These are phyloP conservation scores for Zosterops borbonicus DNA, from an alignment of 2,113 vertebrate genomes.

Conservation along the genomic window DNA sequence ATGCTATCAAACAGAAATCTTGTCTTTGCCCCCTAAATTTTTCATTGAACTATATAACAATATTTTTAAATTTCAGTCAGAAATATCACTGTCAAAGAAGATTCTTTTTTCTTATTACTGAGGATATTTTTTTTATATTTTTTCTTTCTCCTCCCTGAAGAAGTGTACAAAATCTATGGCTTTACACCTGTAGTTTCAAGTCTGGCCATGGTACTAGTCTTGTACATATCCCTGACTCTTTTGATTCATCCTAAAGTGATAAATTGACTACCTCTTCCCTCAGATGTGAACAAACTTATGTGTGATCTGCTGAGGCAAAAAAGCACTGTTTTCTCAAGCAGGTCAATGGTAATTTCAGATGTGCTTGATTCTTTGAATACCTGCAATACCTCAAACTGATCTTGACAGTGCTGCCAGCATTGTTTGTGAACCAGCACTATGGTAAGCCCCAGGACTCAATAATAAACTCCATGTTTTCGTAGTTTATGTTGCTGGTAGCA, in stretches of 20 bases:
- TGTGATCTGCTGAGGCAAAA: not conserved
- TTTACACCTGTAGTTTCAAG: not conserved
- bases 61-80: not conserved
- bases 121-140: not conserved
- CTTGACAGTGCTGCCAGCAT: constrained; percentile 20
- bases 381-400: constrained; percentile 31
- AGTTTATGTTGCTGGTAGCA: not conserved
- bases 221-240: not conserved
- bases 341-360: not conserved
- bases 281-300: not conserved
- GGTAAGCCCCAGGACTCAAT: not conserved
- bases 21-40: not conserved
- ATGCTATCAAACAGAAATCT: not conserved
- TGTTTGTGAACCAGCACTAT: not conserved
- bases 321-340: not conserved
- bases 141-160: not conserved
- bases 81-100: not conserved
- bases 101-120: not conserved
- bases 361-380: not conserved
- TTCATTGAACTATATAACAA: not conserved
- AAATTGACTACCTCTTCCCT: not conserved
- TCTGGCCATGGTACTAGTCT: not conserved
- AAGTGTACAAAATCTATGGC: not conserved
- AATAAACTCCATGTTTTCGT: not conserved
- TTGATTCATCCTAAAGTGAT: not conserved